Conservation (phyloP, 2,888 invertebrate genomes). For the Elegia similella region DNA sequence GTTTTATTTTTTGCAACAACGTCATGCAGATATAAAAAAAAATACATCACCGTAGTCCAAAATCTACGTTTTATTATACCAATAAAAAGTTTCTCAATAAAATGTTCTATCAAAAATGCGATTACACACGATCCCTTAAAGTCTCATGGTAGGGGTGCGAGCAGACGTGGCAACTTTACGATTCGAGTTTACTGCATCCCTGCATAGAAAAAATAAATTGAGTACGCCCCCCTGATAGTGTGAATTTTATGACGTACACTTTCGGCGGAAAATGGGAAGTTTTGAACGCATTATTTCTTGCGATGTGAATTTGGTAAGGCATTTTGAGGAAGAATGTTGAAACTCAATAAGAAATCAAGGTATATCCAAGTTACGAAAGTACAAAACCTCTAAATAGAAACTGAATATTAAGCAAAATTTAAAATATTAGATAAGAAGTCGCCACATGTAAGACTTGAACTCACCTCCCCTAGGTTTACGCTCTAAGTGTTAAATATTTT, state of each 20-base stretch:
- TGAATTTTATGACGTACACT: conserved; percentile 48
- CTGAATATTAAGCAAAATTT: too few species aligned
- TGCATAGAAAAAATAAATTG: conserved; percentile 80
- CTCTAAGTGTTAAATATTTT: too few species aligned
- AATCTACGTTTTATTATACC: conserved; percentile 21
- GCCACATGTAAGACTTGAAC: too few species aligned
- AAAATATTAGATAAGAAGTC: too few species aligned
- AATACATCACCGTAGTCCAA: conserved; percentile 3
- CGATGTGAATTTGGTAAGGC: too few species aligned
- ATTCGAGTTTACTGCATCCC: conserved; percentile 71
- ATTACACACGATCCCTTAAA: conserved; percentile 26
- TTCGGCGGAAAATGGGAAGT: conserved; percentile 2
- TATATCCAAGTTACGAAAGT: too few species aligned
- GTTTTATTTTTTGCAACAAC: background rate
- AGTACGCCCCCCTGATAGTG: conserved; percentile 62
- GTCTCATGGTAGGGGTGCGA: conserved; percentile 53
- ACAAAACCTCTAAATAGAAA: too few species aligned
- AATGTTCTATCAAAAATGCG: conserved; percentile 19
- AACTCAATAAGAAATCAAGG: too few species aligned
- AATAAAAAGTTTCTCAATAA: conserved; percentile 19
- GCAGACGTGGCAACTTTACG: conserved; percentile 75
- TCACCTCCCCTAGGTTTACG: too few species aligned
- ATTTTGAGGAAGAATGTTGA: too few species aligned
- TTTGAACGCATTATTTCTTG: too few species aligned
- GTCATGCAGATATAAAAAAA: background rate